These are phyloP conservation scores for Fistularia commersonii DNA, from an alignment of 2,797 vertebrate species.

Conservation along the genomic window DNA sequence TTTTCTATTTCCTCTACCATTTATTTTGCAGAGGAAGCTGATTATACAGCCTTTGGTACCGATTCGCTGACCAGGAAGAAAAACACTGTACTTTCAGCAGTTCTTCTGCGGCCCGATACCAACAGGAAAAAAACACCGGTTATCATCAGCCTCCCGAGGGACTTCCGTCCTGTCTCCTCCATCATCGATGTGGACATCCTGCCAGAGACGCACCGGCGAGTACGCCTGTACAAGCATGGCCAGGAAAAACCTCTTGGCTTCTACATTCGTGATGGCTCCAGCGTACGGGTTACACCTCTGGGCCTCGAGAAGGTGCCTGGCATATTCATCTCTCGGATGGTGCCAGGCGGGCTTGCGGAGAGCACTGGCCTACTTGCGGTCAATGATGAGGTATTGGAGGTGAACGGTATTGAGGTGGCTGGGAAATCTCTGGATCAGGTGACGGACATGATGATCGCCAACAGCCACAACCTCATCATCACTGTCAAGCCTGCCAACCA, in stretches of 20 bases:
- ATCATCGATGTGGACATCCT: slow-evolving; percentile 97
- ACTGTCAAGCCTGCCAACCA: slow-evolving; percentile 96
- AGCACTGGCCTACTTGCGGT: slow-evolving; percentile 94
- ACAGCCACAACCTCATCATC: slow-evolving; percentile 97
- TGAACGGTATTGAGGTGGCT: slow-evolving; percentile 94
- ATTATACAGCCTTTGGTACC: slow-evolving; percentile 89
- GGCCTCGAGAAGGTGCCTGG: slow-evolving; percentile 95
- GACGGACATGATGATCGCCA: slow-evolving; percentile 99
- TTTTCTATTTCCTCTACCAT: slow-evolving; percentile 22
- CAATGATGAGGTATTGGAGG: slow-evolving; percentile 95
- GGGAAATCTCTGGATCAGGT: slow-evolving; percentile 96
- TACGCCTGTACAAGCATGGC: slow-evolving; percentile 93
- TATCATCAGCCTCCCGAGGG: slow-evolving; percentile 91
- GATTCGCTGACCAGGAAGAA: slow-evolving; percentile 91
- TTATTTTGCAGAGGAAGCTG: slow-evolving; percentile 86
- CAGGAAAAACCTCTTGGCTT: slow-evolving; percentile 95
- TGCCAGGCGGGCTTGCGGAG: slow-evolving; percentile 92
- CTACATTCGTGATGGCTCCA: slow-evolving; percentile 95
- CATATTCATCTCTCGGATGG: slow-evolving; percentile 95
- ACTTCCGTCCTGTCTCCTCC: slow-evolving; percentile 96
- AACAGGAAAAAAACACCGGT: slow-evolving; percentile 88
- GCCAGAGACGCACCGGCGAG: slow-evolving; percentile 91
- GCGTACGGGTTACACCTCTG: slow-evolving; percentile 89
- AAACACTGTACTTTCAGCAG: slow-evolving; percentile 84
- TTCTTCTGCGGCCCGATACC: slow-evolving; percentile 85